These are phyloP conservation scores for Theretra japonica DNA, from an alignment of 2,888 invertebrate species.

Conservation along the genomic window DNA sequence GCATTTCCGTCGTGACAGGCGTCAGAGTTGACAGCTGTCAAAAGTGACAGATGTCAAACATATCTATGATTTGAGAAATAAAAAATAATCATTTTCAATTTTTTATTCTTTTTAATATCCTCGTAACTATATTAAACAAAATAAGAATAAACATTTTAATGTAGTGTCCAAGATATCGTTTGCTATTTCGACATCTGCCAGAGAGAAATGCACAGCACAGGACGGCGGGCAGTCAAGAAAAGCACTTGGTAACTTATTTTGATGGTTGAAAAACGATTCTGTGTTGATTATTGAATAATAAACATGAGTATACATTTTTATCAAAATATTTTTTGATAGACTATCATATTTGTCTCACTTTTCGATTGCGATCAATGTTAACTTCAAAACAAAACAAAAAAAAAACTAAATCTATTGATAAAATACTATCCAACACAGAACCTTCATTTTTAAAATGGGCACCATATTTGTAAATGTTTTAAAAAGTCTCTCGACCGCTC, in stretches of 20 bases:
- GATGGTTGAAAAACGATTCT: neutral
- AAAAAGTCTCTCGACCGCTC: conserved; percentile 1
- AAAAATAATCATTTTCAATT: neutral
- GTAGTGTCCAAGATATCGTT: too few species aligned
- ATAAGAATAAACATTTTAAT: too few species aligned
- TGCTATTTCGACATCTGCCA: conserved; percentile 14
- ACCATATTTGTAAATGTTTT: neutral
- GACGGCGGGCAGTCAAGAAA: conserved; percentile 6
- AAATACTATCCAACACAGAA: too few species aligned
- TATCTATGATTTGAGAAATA: neutral
- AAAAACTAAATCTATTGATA: too few species aligned
- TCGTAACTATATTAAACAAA: too few species aligned
- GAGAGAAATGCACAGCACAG: neutral
- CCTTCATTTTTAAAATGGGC: too few species aligned
- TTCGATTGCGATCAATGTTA: too few species aligned
- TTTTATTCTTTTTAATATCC: too few species aligned
- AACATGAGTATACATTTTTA: neutral
- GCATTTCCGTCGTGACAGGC: conserved; percentile 29
- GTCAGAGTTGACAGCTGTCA: conserved; percentile 25
- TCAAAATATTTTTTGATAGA: too few species aligned
- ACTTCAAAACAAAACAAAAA: too few species aligned
- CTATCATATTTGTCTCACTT: too few species aligned
- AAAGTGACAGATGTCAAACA: neutral
- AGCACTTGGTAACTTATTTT: conserved; percentile 7
- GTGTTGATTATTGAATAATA: neutral